Evolutionary conservation across 2,888 invertebrate species (phyloP).

Genomic region (Tachina fera): DNA sequence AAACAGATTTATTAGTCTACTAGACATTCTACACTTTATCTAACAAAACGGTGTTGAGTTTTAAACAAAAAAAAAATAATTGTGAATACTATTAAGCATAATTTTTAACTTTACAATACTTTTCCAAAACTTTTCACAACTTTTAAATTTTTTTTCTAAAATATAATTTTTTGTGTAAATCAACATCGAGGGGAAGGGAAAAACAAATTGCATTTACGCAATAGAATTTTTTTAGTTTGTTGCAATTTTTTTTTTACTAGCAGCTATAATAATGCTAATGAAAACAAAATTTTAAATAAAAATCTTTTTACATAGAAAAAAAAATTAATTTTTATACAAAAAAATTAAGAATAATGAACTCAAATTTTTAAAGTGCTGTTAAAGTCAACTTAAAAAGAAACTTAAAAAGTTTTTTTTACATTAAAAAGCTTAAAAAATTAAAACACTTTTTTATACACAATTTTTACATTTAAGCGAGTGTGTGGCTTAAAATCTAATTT

Average conservation of each 20-base stretch:
- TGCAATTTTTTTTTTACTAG: slow-evolving; percentile 65
- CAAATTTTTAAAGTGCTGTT: slow-evolving; percentile 63
- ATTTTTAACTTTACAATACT: slow-evolving; percentile 42
- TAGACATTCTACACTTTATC: slow-evolving; percentile 44
- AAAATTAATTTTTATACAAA: slow-evolving; percentile 23
- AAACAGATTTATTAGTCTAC: slow-evolving; percentile 11
- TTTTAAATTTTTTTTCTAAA: slow-evolving; percentile 30
- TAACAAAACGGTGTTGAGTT: slow-evolving; percentile 62
- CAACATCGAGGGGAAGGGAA: slow-evolving; percentile 75
- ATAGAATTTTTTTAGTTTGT: slow-evolving; percentile 73
- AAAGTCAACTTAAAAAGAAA: slow-evolving; percentile 39
- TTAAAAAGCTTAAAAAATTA: slow-evolving; percentile 54
- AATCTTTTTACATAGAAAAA: slow-evolving; percentile 22
- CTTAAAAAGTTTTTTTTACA: slow-evolving; percentile 26
- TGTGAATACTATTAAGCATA: slow-evolving; percentile 60
- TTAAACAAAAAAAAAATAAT: slow-evolving; percentile 51
- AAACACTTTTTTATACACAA: slow-evolving; percentile 49
- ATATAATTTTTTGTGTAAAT: slow-evolving; percentile 23
- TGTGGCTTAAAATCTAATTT: slow-evolving; percentile 62
- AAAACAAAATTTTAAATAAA: slow-evolving; percentile 31
- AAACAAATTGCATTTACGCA: slow-evolving; percentile 84
- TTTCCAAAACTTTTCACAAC: slow-evolving; percentile 57
- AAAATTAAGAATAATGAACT: slow-evolving; percentile 7
- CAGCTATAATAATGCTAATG: slow-evolving; percentile 27
- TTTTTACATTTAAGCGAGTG: slow-evolving; percentile 71